Evolutionary conservation across 2,888 invertebrate species (phyloP).

Genomic region (Eumerus sabulonum): DNA sequence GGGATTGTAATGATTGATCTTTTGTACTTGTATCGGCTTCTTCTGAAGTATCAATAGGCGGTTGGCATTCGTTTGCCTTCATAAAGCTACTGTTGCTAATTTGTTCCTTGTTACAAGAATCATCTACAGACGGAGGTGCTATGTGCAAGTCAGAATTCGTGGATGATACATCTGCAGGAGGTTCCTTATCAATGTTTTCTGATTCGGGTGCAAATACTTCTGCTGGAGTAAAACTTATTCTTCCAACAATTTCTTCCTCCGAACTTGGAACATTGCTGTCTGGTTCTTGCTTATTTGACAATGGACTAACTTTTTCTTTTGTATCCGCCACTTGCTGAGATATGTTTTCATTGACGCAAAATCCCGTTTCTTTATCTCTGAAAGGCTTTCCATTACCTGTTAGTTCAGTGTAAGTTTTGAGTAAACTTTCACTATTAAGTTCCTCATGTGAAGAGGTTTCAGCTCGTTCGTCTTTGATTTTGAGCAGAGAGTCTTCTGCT

Average conservation of each 20-base stretch:
- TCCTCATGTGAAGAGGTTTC: neutral
- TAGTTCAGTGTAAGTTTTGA: no score
- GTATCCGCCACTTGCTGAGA: no score
- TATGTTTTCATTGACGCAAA: neutral
- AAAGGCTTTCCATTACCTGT: no score
- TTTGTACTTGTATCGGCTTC: neutral
- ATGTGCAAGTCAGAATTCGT: neutral
- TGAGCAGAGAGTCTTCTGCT: neutral
- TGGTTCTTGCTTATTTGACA: conserved; percentile 1
- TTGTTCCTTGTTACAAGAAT: no score
- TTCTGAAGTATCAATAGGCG: no score
- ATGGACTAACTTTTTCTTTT: no score
- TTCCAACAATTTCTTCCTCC: conserved; percentile 49
- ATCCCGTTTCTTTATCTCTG: no score
- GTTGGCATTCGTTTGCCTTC: neutral
- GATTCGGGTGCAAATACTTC: conserved; percentile 35
- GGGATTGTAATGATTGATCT: neutral
- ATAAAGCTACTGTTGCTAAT: neutral
- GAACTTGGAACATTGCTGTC: conserved; percentile 38
- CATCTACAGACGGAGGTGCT: no score
- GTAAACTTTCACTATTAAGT: no score
- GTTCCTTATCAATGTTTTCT: neutral
- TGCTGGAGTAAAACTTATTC: conserved; percentile 41
- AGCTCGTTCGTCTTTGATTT: neutral
- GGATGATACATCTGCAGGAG: conserved; percentile 27